Percentiles rank a stretch among this genome's conserved stretches.
Evolutionary conservation across 2,888 invertebrate genomes (phyloP).

Genomic region (Anodontia alba): DNA sequence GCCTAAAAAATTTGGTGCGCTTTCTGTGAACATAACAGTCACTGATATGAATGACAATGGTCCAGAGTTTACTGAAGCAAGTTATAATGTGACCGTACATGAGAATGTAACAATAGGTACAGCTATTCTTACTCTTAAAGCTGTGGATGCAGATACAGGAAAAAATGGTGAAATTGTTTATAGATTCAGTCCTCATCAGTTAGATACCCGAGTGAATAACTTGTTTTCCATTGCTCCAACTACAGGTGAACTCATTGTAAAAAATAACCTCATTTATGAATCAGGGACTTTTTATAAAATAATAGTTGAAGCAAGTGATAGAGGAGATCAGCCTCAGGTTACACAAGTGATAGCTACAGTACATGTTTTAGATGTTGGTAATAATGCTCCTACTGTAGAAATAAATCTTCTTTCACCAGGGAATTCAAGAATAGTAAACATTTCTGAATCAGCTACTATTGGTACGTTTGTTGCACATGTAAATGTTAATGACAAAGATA

Average conservation of each 20-base stretch:
- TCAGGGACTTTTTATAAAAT: slow-evolving; percentile 54
- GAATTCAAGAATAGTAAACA: slow-evolving; percentile 52
- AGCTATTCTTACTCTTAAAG: slow-evolving; percentile 87
- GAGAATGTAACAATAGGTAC: slow-evolving; percentile 69
- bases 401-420: slow-evolving; percentile 56
- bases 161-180: slow-evolving; percentile 88
- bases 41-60: slow-evolving; percentile 78
- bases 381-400: slow-evolving; percentile 92
- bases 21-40: slow-evolving; percentile 73
- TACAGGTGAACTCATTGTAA: slow-evolving; percentile 60
- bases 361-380: slow-evolving; percentile 92
- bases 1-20: slow-evolving; percentile 68
- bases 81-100: slow-evolving; percentile 70
- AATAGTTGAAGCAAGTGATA: slow-evolving; percentile 59
- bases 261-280: slow-evolving; percentile 53
- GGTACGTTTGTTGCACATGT: slow-evolving; percentile 66
- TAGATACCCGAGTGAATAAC: slow-evolving; percentile 49
- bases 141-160: slow-evolving; percentile 93
- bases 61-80: slow-evolving; percentile 67
- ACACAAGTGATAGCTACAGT: slow-evolving; percentile 57
- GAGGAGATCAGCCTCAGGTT: slow-evolving; percentile 59
- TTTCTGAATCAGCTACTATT: slow-evolving; percentile 52
- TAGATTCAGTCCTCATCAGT: slow-evolving; percentile 78
- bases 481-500: slow-evolving; percentile 60
- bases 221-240: slow-evolving; percentile 51